Base-by-base conservation (phyloP, 2,888 invertebrate genomes). In the Caenorhabditis parvicauda region DNA sequence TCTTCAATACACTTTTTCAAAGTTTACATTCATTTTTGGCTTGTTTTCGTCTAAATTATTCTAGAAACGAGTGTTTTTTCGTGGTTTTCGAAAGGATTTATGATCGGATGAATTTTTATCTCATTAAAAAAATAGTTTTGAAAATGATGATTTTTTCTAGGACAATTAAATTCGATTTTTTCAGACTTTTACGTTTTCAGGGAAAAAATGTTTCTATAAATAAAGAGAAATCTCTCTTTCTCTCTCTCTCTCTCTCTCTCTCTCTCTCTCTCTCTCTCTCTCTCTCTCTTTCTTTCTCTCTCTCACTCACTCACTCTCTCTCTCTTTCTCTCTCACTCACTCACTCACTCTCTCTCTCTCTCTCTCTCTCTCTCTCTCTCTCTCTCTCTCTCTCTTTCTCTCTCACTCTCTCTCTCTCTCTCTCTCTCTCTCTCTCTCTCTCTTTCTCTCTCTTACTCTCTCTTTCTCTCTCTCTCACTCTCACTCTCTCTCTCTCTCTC, bases 391-490 rank as follows among this genome's bases (percentile, higher is more conserved):
- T 19, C 28, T 38, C 25, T 29, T 39, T 45, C 39, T 53, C 29
- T 46, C 45, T 46, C 32, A 6, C 35, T 45, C 32, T 45, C 22
- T 22, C 38, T 43, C 44, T 42, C 21, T 14, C 24, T 9, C 12
- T 5, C n/a, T n/a, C 21, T 42, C 28, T 14, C 51, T 44, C n/a
- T 19, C 9, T 29, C 14, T 35, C 21, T 17, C 50, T 39, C 41
- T 54, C 43, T 55, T 55, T 45, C 21, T 44, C 44, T 44, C 38
- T 37, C 38, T 42, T 38, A 49, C 37, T 50, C 55, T 49, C 44
- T 47, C 49, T 48, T 41, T 46, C 22, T 28, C 32, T 27, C 38
- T 32, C 43, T 29, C 29, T 32, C 19, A 28, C 22, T 19, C 41
- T 9, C 41, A 17, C 28, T 39, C 19, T n/a, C 12, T 37, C 21